phyloP scores from a whole-genome alignment of 2,113 vertebrate genomes.

The Hyaena hyaena region DNA sequence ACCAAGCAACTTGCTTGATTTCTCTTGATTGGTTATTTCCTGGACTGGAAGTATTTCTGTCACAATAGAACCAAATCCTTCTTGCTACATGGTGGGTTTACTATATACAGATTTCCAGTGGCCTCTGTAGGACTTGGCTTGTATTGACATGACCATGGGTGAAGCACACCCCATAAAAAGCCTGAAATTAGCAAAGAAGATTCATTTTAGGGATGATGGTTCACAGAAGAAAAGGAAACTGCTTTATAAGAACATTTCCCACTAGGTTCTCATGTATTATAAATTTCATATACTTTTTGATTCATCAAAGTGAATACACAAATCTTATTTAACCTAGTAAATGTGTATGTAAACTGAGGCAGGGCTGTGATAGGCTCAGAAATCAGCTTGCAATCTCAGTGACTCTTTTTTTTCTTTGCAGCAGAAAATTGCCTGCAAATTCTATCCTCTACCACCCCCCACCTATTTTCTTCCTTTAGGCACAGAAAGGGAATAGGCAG shows the following conservation, averaged over 20 bases:
- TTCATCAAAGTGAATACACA: background rate
- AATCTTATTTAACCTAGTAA: background rate
- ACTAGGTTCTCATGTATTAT: background rate
- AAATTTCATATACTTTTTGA: conserved; percentile 13
- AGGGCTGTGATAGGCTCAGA: background rate
- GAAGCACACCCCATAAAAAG: background rate
- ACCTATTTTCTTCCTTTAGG: background rate
- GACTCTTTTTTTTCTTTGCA: background rate
- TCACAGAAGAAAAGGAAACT: background rate
- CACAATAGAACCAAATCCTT: background rate
- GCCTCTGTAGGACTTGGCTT: background rate
- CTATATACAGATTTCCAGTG: background rate
- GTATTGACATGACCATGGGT: background rate
- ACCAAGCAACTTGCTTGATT: background rate
- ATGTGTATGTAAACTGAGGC: background rate
- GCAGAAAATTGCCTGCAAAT: background rate
- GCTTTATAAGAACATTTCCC: background rate
- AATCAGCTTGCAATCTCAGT: background rate
- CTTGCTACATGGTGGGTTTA: background rate
- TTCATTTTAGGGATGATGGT: background rate
- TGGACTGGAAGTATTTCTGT: background rate
- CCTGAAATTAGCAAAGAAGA: background rate
- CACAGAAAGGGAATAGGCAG: background rate
- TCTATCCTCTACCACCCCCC: rapidly evolving
- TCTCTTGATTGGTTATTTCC: background rate